A percentile compares a stretch with the other conserved stretches of the same genome.
Evolutionary conservation across 2,888 invertebrate species (phyloP).

Genomic region (Anticlea derivata): DNA sequence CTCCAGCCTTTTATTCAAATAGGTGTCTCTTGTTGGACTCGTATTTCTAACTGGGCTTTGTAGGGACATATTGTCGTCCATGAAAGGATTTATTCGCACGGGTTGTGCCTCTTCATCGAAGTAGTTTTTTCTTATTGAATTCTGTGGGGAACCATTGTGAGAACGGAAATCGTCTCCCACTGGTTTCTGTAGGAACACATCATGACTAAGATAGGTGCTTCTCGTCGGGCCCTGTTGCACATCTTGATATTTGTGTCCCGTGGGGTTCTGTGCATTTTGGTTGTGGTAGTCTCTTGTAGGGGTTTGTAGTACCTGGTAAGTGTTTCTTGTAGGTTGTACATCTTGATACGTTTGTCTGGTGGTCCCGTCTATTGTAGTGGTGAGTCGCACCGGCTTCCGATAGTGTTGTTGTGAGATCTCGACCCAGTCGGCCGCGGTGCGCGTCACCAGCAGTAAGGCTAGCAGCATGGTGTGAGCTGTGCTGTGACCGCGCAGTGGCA

Average conservation of each 20-base stretch:
- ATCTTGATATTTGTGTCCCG: neutral
- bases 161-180: neutral
- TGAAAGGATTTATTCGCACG: conserved; percentile 1
- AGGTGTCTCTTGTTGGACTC: neutral
- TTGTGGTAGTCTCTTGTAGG: neutral
- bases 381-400: conserved; percentile 45
- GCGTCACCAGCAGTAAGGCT: conserved; percentile 48
- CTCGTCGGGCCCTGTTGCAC: neutral
- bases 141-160: neutral
- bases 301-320: neutral
- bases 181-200: neutral
- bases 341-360: neutral
- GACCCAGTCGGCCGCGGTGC: conserved; percentile 65
- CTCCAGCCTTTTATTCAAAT: neutral
- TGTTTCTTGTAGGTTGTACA: neutral
- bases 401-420: conserved; percentile 72
- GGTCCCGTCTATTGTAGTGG: neutral
- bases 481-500: conserved; percentile 44
- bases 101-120: neutral
- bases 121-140: neutral
- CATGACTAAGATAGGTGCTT: neutral
- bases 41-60: conserved; percentile 3
- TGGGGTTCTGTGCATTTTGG: neutral
- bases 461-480: conserved; percentile 51
- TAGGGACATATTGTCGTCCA: neutral